Percentiles rank a stretch among this genome's conserved stretches.
phyloP scores from a whole-genome alignment of 2,113 vertebrate species.

The Notarius quadriscutis region DNA sequence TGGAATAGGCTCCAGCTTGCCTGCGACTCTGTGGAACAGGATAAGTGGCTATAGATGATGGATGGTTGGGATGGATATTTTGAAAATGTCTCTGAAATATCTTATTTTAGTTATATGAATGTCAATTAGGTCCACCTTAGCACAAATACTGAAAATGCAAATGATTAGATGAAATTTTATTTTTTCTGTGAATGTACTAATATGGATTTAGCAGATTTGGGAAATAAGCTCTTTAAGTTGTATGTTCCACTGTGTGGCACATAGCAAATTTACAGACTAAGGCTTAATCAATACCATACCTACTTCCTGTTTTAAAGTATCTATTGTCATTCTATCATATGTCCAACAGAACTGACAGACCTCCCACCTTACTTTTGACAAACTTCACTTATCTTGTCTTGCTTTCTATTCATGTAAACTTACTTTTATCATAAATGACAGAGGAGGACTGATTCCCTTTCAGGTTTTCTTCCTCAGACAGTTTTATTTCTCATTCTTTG shows the following conservation, averaged over 20 bases:
- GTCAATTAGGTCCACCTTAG: too few species aligned
- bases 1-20: too few species aligned
- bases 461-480: background rate
- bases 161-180: too few species aligned
- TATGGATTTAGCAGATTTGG: too few species aligned
- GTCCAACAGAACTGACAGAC: background rate
- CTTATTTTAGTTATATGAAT: too few species aligned
- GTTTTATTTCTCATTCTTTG: background rate
- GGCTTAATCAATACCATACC: background rate
- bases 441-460: background rate
- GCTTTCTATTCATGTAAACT: background rate
- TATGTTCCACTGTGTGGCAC: background rate
- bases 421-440: background rate
- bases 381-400: background rate
- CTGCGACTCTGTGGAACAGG: too few species aligned
- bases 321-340: background rate
- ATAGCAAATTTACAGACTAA: background rate
- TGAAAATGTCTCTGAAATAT: too few species aligned
- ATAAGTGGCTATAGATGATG: too few species aligned
- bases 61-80: too few species aligned
- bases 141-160: too few species aligned
- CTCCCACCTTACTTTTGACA: background rate
- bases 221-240: background rate
- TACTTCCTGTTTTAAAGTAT: background rate
- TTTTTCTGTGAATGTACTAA: too few species aligned